A percentile compares a stretch with the other conserved stretches of the same genome.
Evolutionary conservation across 2,888 invertebrate genomes (phyloP).

Genomic region (Saturnia pavonia): DNA sequence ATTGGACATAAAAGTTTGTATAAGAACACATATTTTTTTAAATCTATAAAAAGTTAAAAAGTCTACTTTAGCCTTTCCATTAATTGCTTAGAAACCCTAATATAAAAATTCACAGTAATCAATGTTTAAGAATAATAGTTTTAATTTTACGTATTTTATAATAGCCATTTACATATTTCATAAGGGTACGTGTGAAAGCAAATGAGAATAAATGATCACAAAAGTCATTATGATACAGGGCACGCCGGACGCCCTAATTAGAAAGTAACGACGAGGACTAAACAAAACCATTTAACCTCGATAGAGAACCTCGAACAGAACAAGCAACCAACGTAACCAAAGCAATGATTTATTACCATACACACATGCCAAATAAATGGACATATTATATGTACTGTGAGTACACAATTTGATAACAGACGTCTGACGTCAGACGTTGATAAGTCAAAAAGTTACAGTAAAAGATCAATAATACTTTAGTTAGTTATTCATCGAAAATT

Average conservation of each 20-base stretch:
- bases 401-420: too few species aligned
- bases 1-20: not conserved
- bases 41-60: not conserved
- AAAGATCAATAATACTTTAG: too few species aligned
- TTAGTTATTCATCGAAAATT: too few species aligned
- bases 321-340: not conserved
- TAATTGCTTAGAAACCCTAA: too few species aligned
- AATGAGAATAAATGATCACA: conserved; percentile 1
- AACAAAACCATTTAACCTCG: conserved; percentile 12
- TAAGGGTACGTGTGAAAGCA: conserved; percentile 1
- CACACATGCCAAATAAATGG: not conserved
- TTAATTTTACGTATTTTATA: not conserved
- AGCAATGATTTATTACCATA: not conserved
- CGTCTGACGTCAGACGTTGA: too few species aligned
- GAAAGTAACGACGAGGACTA: conserved; percentile 13
- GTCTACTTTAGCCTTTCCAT: not conserved
- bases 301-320: not conserved
- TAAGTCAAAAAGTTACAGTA: too few species aligned
- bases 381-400: too few species aligned
- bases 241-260: conserved; percentile 15
- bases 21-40: not conserved
- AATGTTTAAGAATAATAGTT: not conserved
- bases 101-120: too few species aligned
- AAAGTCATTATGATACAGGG: conserved; percentile 10
- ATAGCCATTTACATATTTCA: not conserved